Percentiles rank a stretch among this genome's conserved stretches.
Evolutionary conservation across 2,797 vertebrate genomes (phyloP).

Genomic region (Anomalospiza imberbis): DNA sequence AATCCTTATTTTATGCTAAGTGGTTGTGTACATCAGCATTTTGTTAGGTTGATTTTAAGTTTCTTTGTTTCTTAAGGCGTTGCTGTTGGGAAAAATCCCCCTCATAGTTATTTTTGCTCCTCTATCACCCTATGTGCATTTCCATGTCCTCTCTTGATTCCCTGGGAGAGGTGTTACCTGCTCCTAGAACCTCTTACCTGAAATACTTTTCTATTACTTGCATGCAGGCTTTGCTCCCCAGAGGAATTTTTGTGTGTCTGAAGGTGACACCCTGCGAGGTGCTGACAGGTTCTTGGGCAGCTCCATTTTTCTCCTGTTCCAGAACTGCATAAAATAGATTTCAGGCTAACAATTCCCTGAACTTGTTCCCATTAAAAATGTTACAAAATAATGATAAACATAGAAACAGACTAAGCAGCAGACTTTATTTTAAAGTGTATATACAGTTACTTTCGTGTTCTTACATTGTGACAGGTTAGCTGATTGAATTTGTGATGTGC

Average conservation of each 20-base stretch:
- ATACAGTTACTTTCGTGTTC: background rate
- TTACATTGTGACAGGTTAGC: background rate
- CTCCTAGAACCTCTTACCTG: background rate
- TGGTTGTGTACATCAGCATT: rapidly evolving
- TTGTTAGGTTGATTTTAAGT: background rate
- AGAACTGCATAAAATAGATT: background rate
- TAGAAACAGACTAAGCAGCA: background rate
- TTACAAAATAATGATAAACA: background rate
- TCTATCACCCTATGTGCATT: rapidly evolving
- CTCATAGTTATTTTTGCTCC: background rate
- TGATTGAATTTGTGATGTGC: background rate
- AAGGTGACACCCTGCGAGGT: background rate
- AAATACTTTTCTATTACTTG: background rate
- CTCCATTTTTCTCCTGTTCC: background rate
- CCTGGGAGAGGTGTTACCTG: background rate
- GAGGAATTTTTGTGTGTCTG: background rate
- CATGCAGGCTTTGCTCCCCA: background rate
- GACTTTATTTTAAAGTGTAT: background rate
- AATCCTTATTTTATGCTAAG: background rate
- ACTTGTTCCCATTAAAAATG: background rate
- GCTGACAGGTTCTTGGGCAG: background rate
- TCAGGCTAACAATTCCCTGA: background rate
- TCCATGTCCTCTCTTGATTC: background rate
- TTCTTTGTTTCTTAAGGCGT: rapidly evolving
- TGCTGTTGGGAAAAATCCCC: background rate